Base-by-base conservation (phyloP, 2,888 invertebrate genomes). In the Volucella inflata region DNA sequence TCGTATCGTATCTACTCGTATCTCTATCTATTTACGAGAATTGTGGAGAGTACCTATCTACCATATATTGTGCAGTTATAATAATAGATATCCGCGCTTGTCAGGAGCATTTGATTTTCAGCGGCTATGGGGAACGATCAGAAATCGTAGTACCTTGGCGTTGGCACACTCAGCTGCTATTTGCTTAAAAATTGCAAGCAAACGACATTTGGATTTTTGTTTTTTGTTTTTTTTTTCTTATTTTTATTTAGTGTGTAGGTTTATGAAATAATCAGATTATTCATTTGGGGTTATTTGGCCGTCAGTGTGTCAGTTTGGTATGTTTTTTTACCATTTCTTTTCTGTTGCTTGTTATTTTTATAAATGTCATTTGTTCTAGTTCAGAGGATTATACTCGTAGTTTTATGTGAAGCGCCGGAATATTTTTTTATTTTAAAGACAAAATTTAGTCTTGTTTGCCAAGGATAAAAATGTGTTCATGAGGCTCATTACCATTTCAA, bases 401-500 rank as follows among this genome's bases (percentile, higher is more conserved):
- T 60, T 68, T 6, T 30, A 30, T 30, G 30, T 30, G 30, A 6
- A 30, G 30, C 30, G 30, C 30, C 30, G 6, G 30, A 30, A 6
- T 30, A 30, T 21, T 21, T 21, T 21, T 21, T 21, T 21, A 6
- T 30, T 30, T 11, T n/a, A 44, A n/a, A n/a, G 1, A 46, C 1
- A 46, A 10, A 46, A 46, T n/a, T n/a, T 11, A 10, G 8, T 46
- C 11, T 46, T n/a, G 46, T 11, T 46, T 8, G 46, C 46, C 46
- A 59, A 68, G 11, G 60, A 62, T 14, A 93, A 93, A 89, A 93
- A 93, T 84, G 30, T 30, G 30, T 30, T 30, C 30, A 30, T 30
- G 6, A 6, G 30, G 30, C 30, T 30, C 30, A 30, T 30, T 30
- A 30, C 30, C 30, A 2, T 30, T 6, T 6, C 30, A 6, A 30